phyloP scores from a whole-genome alignment of 2,888 invertebrate species.

The Caenorhabditis wallacei region DNA sequence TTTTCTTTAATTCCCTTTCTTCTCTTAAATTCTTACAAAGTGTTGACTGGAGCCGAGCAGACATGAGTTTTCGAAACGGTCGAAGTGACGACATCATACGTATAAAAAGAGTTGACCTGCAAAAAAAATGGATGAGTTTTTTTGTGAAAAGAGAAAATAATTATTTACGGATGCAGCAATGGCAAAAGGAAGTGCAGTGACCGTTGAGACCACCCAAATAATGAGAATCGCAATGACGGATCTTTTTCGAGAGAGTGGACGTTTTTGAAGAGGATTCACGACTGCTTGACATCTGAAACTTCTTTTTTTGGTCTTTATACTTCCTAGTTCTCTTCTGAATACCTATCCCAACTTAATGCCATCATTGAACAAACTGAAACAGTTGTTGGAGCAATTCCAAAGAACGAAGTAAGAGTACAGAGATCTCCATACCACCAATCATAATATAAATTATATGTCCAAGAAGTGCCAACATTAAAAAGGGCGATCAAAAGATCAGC shows the following conservation, averaged over 20 bases:
- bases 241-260: constrained; percentile 71
- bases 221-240: constrained; percentile 70
- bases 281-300: constrained; percentile 74
- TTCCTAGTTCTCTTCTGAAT: not conserved
- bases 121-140: constrained; percentile 5
- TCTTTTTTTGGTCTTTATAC: constrained; percentile 1
- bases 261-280: constrained; percentile 75
- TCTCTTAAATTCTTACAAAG: constrained; percentile 39
- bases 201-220: constrained; percentile 77
- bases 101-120: constrained; percentile 53
- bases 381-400: constrained; percentile 79
- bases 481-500: constrained; percentile 80
- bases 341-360: constrained; percentile 77
- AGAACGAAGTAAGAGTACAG: constrained; percentile 78
- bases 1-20: not conserved
- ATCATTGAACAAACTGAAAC: constrained; percentile 79
- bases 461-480: constrained; percentile 79
- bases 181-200: constrained; percentile 75
- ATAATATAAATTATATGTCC: constrained; percentile 79
- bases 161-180: constrained; percentile 67
- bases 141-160: not conserved
- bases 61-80: constrained; percentile 52
- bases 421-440: constrained; percentile 79
- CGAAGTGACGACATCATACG: constrained; percentile 47
- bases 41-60: constrained; percentile 59